phyloP scores from a whole-genome alignment of 2,888 invertebrate genomes.

The Pteria penguin region DNA sequence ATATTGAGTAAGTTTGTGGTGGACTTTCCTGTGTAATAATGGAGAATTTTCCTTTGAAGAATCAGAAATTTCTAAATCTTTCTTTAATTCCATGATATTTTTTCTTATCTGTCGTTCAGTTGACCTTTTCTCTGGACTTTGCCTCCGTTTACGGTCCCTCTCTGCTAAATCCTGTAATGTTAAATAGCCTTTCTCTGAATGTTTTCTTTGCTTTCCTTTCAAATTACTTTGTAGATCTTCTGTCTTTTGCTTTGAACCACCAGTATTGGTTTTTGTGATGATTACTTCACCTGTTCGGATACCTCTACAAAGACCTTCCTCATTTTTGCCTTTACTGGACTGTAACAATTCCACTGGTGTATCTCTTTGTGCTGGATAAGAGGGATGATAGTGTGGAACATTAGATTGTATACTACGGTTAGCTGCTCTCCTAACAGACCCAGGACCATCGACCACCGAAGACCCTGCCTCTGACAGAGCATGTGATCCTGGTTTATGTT shows the following conservation, averaged over 20 bases:
- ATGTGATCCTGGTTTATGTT: neutral
- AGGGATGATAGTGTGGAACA: slow-evolving; percentile 28
- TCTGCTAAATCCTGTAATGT: slow-evolving; percentile 21
- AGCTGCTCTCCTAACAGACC: neutral
- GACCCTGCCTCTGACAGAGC: slow-evolving; percentile 1
- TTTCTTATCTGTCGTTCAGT: slow-evolving; percentile 7
- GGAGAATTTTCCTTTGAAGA: slow-evolving; percentile 44
- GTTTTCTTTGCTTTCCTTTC: neutral
- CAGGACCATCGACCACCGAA: slow-evolving; percentile 1
- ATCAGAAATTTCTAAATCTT: slow-evolving; percentile 40
- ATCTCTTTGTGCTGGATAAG: slow-evolving; percentile 4
- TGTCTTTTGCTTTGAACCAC: neutral
- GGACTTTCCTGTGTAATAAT: neutral
- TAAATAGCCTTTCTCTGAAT: slow-evolving; percentile 6
- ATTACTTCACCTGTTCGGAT: slow-evolving; percentile 15
- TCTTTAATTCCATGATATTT: slow-evolving; percentile 17
- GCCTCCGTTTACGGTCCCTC: slow-evolving; percentile 8
- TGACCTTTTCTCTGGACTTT: slow-evolving; percentile 3
- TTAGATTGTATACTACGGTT: slow-evolving; percentile 26
- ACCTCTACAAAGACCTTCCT: slow-evolving; percentile 12
- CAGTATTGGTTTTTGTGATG: neutral
- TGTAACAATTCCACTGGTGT: neutral
- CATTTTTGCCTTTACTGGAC: neutral
- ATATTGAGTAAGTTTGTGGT: slow-evolving; percentile 9
- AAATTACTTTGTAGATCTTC: neutral